phyloP scores from a whole-genome alignment of 2,113 vertebrate species.

The Pteruthius melanotis region DNA sequence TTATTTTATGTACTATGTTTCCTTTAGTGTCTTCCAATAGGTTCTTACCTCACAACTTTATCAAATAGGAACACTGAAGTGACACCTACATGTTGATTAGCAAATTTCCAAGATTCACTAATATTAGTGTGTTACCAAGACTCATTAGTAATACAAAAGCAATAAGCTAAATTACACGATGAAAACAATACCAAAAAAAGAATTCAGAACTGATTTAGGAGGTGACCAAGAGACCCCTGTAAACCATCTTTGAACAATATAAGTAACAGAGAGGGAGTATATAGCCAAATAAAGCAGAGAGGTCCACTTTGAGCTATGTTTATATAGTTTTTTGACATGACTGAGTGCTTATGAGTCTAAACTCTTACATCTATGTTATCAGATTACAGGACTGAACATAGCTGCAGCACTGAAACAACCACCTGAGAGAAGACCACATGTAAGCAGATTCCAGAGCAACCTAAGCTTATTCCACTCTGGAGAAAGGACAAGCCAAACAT shows the following conservation, averaged over 20 bases:
- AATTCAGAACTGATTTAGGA: background rate
- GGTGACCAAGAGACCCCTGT: background rate
- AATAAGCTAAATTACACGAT: background rate
- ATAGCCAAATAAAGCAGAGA: background rate
- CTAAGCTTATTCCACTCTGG: background rate
- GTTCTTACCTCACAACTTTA: background rate
- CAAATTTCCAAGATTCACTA: background rate
- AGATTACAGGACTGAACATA: background rate
- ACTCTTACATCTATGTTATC: background rate
- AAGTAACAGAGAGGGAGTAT: background rate
- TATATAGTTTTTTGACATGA: background rate
- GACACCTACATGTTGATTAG: background rate
- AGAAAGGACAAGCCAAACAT: background rate
- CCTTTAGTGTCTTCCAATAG: background rate
- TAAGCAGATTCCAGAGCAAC: background rate
- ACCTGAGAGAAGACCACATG: background rate
- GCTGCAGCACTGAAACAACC: background rate
- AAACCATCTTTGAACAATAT: background rate
- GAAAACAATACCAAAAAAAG: background rate
- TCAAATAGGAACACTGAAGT: background rate
- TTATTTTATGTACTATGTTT: background rate
- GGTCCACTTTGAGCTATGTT: background rate
- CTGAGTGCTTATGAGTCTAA: background rate
- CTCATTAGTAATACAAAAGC: background rate
- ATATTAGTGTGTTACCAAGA: background rate